Conservation (phyloP, 2,888 invertebrate species). For the Chironomus tentans region DNA sequence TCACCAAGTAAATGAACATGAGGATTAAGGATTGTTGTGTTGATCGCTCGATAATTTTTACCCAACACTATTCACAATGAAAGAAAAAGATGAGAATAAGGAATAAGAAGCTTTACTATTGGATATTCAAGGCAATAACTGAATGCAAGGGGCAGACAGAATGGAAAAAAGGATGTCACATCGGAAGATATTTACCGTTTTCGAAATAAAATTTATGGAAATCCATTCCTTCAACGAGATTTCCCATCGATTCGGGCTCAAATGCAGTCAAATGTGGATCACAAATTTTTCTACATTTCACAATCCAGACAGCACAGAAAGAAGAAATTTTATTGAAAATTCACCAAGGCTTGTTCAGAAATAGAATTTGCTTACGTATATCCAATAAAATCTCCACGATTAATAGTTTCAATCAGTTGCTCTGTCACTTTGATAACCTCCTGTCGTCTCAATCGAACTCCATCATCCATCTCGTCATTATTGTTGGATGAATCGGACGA, state of each 20-base stretch:
- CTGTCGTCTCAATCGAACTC: slow-evolving; percentile 63
- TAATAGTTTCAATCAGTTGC: slow-evolving; percentile 86
- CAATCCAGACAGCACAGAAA: background rate
- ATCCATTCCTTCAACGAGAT: slow-evolving; percentile 93
- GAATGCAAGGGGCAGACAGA: too few relatives aligned
- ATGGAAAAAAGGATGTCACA: too few relatives aligned
- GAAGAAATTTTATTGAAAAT: background rate
- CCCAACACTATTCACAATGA: slow-evolving; percentile 3
- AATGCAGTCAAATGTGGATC: slow-evolving; percentile 93
- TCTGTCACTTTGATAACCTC: slow-evolving; percentile 96
- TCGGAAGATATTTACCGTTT: slow-evolving; percentile 69
- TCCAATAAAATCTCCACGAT: slow-evolving; percentile 86
- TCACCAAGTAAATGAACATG: slow-evolving; percentile 91
- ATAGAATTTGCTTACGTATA: slow-evolving; percentile 59
- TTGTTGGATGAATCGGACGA: slow-evolving; percentile 16
- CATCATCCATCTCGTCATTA: slow-evolving; percentile 1
- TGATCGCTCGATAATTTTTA: slow-evolving; percentile 47
- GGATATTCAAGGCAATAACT: background rate
- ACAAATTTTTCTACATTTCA: slow-evolving; percentile 59
- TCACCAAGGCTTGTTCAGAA: too few relatives aligned
- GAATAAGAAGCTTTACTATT: background rate
- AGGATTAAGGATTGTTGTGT: slow-evolving; percentile 90
- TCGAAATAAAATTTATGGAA: slow-evolving; percentile 98
- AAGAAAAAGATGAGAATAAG: background rate
- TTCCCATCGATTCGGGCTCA: slow-evolving; percentile 92